Base-by-base conservation (phyloP, 1,140 invertebrate genomes). In the Paraescarpia echinospica region DNA sequence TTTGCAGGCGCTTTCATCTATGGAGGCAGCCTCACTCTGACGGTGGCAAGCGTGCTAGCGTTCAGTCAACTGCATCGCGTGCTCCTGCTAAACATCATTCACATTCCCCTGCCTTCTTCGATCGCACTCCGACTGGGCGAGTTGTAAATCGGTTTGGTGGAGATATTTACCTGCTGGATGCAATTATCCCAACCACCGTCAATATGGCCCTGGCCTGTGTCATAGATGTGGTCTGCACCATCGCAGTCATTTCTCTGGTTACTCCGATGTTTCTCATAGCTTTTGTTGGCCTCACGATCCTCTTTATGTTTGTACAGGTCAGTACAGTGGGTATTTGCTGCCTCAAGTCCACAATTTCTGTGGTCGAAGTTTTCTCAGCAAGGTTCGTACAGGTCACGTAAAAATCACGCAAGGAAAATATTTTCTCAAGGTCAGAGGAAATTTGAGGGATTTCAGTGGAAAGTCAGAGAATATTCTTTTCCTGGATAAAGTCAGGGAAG, bases 201-300 rank as follows among this genome's bases (percentile, higher is more conserved):
- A 27, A 12, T 18, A 77, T 77, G 59, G 9, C 59, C 2, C 18
- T 77, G 59, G 22, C 8, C 59, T 94, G 94, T 91, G 91, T 95
- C 77, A 97, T 97, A 94, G 96, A 98, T 97, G 98, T 99, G 12
- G 95, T 98, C 93, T 97, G 98, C 59, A 98, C 98, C 5, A 96
- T 99, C 93, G 97, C 98, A 95, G 98, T 99, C 90, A 99, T 99
- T 95, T 98, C 98, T 96, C 97, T 97, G 95, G 98, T 98, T 93
- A 99, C 98, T 51, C 98, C 98, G 0, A 97, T 97, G 94, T 99
- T 99, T 96, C 95, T 98, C 93, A 96, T 97, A 12, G 97, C 98
- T 89, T 97, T 99, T 93, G 90, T 99, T 93, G 98, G 98, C 14
- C 97, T 99, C 94, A 97, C 97, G 89, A 93, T 98, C 27, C 93